These are phyloP conservation scores for Cydia fagiglandana DNA, from an alignment of 1,140 invertebrate genomes.

Conservation along the genomic window DNA sequence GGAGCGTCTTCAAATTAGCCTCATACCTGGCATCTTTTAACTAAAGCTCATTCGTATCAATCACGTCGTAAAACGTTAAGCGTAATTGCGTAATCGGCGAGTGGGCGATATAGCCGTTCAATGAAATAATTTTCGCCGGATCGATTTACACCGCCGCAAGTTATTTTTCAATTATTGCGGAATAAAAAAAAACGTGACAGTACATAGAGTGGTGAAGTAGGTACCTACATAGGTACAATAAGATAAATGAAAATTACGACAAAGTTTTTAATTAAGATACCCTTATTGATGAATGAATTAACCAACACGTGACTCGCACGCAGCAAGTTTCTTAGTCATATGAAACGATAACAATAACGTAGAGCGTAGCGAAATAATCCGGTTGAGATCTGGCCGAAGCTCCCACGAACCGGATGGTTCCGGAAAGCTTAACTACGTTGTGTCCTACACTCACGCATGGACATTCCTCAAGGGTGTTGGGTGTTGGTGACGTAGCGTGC, in stretches of 20 bases:
- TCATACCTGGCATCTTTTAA: conserved; percentile 36
- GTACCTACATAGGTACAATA: not conserved
- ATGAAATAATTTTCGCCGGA: conserved; percentile 32
- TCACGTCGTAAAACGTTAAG: conserved; percentile 37
- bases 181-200: conserved; percentile 13
- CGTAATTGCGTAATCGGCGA: conserved; percentile 45
- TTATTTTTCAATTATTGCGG: conserved; percentile 51
- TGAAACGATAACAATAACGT: conserved; percentile 39
- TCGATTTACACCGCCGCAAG: conserved; percentile 13
- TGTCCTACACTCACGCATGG: not conserved
- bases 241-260: not conserved
- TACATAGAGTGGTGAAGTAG: not conserved
- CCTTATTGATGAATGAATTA: not conserved
- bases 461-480: conserved; percentile 20
- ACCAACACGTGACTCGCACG: not conserved
- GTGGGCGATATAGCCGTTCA: conserved; percentile 37
- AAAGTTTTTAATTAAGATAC: not conserved
- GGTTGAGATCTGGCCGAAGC: conserved; percentile 52
- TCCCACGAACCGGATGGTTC: conserved; percentile 59
- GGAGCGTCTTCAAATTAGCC: conserved; percentile 36
- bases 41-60: conserved; percentile 37
- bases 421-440: conserved; percentile 38
- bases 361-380: conserved; percentile 55
- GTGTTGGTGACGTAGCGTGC: conserved; percentile 32
- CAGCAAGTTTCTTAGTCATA: conserved; percentile 34